Evolutionary conservation across 1,140 invertebrate genomes (phyloP), one percentile per base, ranked within the genome.

Genomic region (Lordiphosa mommai): DNA sequence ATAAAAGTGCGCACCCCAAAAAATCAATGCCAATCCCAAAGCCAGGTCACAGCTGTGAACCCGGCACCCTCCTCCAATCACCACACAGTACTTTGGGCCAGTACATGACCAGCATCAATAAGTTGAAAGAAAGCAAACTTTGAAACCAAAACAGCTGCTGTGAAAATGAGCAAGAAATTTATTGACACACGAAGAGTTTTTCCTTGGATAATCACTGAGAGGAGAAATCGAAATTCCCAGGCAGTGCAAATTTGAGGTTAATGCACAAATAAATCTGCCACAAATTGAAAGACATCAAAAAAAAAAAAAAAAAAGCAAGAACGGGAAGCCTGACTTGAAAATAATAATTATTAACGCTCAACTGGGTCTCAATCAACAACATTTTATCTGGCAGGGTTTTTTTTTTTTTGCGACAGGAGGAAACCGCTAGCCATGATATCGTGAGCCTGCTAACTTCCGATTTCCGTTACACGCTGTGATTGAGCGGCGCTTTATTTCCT

Each of bases 181-280:
- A 79, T 79, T 64, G 71, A 72, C 63, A 79, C 20, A 49, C 20
- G 44, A 37, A 29, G 43, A 29, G 12, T 23, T 9, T 17, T 29
- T 27, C 17, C 17, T 32, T 40, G 20, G 73, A 77, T 77, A 77
- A 77, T 77, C 73, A 79, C 58, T 77, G 73, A 40, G 38, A 2
- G 16, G 46, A 36, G 49, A 50, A 61, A 55, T 65, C 72, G 52
- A 65, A 72, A 69, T 76, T 58, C 40, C 40, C 76, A 74, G 57
- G 52, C 63, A 66, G 66, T 82, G 76, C 71, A 84, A 82, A 84
- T 84, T 84, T 69, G 76, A 76, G 76, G 77, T 84, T 84, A 84
- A 82, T 76, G 76, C 76, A 76, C 76, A 84, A 84, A 80, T 80
- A 82, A 82, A 76, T 80, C 76, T 82, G 77, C 77, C 77, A 84